A percentile compares a stretch with the other conserved stretches of the same genome.
These are phyloP conservation scores for Clivina fossor DNA, from an alignment of 2,888 invertebrate species.

Conservation along the genomic window DNA sequence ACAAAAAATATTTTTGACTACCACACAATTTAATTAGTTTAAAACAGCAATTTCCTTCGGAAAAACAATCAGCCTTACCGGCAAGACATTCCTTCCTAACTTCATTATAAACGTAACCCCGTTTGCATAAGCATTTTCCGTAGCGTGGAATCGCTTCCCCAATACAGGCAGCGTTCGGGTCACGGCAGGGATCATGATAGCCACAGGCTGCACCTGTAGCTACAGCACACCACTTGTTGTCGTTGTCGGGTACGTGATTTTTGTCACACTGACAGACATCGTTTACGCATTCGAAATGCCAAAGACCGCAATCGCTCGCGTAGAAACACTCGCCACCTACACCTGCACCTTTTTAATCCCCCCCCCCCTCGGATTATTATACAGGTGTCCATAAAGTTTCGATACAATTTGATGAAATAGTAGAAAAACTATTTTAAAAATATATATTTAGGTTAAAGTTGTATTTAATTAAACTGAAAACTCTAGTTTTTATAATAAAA, in stretches of 20 bases:
- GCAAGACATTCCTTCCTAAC: conserved; percentile 7
- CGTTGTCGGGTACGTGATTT: conserved; percentile 5
- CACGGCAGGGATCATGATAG: conserved; percentile 6
- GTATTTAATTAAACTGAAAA: no score
- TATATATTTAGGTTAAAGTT: no score
- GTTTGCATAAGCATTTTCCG: conserved; percentile 9
- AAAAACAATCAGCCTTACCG: neutral
- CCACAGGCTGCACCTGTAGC: conserved; percentile 5
- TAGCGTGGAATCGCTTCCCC: conserved; percentile 7
- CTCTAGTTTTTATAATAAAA: no score
- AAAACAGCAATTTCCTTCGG: neutral
- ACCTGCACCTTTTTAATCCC: no score
- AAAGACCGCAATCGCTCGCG: conserved; percentile 1
- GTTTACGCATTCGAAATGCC: conserved; percentile 10
- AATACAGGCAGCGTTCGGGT: conserved; percentile 10
- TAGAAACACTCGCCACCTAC: conserved; percentile 8
- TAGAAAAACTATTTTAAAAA: no score
- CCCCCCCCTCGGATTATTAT: no score
- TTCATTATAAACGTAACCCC: conserved; percentile 3
- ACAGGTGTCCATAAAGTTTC: no score
- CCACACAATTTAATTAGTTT: no score
- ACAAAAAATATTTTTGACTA: no score
- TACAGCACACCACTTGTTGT: conserved; percentile 13
- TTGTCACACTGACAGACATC: conserved; percentile 11
- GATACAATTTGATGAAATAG: no score